Conservation (phyloP, 1,140 invertebrate genomes). For the Caenorhabditis inopinata region DNA sequence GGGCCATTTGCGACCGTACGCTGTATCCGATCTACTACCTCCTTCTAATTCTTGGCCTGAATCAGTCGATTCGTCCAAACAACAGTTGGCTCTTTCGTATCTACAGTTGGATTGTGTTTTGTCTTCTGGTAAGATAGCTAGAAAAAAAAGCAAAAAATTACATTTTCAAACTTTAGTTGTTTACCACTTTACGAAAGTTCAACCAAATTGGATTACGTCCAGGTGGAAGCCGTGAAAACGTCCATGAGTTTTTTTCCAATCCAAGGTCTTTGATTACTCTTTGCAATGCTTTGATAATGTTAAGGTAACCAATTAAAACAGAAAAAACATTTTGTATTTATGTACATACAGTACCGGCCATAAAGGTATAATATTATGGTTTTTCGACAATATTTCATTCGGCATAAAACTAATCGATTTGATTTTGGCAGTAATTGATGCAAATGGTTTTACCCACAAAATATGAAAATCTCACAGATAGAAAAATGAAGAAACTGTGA, state of each 20-base stretch:
- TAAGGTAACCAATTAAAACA: neutral
- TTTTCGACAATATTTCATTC: no score
- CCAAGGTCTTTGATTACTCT: constrained; percentile 3
- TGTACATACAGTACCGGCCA: no score
- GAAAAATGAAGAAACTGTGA: no score
- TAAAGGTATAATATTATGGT: no score
- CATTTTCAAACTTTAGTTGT: neutral
- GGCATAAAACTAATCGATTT: no score
- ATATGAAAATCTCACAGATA: no score
- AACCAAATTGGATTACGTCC: constrained; percentile 6
- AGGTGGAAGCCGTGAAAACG: neutral
- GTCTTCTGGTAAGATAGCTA: neutral
- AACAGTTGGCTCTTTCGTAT: neutral
- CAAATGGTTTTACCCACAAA: no score
- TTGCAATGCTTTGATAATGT: constrained; percentile 26
- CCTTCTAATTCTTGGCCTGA: constrained; percentile 6
- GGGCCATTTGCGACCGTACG: constrained; percentile 10
- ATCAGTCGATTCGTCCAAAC: constrained; percentile 14
- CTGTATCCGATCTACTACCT: constrained; percentile 16
- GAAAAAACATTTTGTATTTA: neutral
- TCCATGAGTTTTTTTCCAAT: neutral
- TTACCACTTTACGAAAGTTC: neutral
- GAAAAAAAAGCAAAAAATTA: neutral
- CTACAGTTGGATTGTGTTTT: constrained; percentile 15
- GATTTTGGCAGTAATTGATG: no score